phyloP scores from a whole-genome alignment of 2,113 vertebrate species.

The Stercorarius parasiticus region DNA sequence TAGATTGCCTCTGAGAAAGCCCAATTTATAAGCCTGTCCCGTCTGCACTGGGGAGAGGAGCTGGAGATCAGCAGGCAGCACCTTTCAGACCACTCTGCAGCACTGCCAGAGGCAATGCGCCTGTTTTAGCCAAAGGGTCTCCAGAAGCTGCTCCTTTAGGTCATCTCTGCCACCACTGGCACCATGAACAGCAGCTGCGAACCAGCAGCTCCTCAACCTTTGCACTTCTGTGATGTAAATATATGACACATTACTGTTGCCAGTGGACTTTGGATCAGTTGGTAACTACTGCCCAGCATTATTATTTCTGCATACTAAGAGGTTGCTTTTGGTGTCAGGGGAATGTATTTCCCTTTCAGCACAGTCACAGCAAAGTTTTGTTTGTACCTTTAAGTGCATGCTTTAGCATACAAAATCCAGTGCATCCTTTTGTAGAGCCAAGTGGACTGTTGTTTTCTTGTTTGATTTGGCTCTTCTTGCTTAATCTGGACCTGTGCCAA shows the following conservation, averaged over 20 bases:
- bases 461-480: conserved; percentile 33
- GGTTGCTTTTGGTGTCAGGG: background rate
- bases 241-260: background rate
- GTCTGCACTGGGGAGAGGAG: background rate
- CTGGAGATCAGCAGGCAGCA: background rate
- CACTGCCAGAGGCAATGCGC: background rate
- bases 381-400: background rate
- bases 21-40: background rate
- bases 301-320: background rate
- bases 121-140: background rate
- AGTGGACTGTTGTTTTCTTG: conserved; percentile 3
- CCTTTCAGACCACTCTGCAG: background rate
- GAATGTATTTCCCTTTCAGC: background rate
- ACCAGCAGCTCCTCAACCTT: background rate
- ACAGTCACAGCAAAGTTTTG: background rate
- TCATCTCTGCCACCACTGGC: background rate
- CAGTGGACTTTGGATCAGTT: background rate
- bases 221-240: background rate
- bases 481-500: conserved; percentile 46
- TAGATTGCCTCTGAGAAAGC: background rate
- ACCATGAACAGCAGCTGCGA: background rate
- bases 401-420: background rate
- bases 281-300: background rate
- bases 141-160: background rate
- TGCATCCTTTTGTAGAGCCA: conserved; percentile 18